phyloP scores from a whole-genome alignment of 2,797 vertebrate species.

The Heliangelus exortis region DNA sequence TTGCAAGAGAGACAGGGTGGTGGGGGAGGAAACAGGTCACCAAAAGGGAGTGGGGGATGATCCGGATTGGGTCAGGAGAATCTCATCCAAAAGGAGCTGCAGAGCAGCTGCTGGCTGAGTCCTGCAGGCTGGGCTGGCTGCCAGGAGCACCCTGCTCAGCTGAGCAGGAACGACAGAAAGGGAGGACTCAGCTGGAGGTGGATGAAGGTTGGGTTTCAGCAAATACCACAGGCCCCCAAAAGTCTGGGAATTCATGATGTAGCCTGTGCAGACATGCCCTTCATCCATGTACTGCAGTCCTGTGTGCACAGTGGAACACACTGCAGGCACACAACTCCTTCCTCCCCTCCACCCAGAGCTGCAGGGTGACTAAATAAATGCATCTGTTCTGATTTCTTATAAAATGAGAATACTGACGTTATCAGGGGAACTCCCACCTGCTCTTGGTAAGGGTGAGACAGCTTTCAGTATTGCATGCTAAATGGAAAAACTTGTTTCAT shows the following conservation, averaged over 20 bases:
- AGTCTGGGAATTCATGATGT: slow-evolving; percentile 57
- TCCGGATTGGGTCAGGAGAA: background rate
- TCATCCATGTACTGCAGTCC: background rate
- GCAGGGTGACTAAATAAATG: background rate
- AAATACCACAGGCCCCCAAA: slow-evolving; percentile 70
- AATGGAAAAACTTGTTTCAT: background rate
- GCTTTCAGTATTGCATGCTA: background rate
- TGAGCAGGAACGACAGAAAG: slow-evolving; percentile 28
- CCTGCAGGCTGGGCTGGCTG: background rate
- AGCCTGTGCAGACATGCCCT: slow-evolving; percentile 34
- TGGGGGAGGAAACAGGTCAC: background rate
- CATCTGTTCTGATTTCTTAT: background rate
- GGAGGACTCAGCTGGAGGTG: slow-evolving; percentile 59
- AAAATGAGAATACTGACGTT: background rate
- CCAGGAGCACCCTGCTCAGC: background rate
- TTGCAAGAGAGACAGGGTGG: background rate
- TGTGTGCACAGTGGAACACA: background rate
- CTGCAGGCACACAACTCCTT: background rate
- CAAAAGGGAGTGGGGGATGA: background rate
- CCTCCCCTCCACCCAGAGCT: background rate
- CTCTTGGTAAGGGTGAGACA: background rate
- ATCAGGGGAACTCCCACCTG: background rate
- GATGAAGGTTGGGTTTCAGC: slow-evolving; percentile 68
- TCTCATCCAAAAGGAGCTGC: slow-evolving; percentile 50
- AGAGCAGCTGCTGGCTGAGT: slow-evolving; percentile 51